Percentiles rank a stretch among this genome's conserved stretches.
Conservation (phyloP, 2,888 invertebrate species). For the Drepana falcataria region DNA sequence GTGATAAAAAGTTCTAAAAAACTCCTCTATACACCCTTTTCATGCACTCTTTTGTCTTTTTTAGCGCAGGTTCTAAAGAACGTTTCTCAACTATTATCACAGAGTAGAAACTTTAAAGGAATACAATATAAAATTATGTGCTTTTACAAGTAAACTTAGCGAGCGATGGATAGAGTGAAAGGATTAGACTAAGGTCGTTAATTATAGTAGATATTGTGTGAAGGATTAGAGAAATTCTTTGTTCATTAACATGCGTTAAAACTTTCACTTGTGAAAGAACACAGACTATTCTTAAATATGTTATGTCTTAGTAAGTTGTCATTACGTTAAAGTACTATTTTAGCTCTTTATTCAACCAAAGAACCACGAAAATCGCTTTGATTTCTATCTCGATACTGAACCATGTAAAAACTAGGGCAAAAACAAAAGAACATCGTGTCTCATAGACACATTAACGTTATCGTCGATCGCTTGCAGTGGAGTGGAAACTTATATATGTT, state of each 20-base stretch:
- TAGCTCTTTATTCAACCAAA: no score
- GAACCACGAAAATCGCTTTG: background rate
- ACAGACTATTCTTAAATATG: no score
- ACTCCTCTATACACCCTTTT: conserved; percentile 23
- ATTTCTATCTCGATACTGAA: background rate
- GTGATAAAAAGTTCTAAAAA: conserved; percentile 50
- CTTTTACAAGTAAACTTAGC: conserved; percentile 42
- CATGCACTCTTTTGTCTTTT: conserved; percentile 46
- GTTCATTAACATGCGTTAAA: background rate
- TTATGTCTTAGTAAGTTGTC: no score
- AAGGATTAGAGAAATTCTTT: conserved; percentile 2
- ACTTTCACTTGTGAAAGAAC: no score
- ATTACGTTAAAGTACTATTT: no score
- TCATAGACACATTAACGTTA: conserved; percentile 48
- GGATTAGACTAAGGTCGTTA: conserved; percentile 30
- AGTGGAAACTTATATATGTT: conserved; percentile 15
- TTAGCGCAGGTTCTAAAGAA: conserved; percentile 36
- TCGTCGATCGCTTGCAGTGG: conserved; percentile 33
- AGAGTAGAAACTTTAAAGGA: conserved; percentile 5
- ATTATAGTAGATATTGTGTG: conserved; percentile 14
- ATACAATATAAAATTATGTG: no score
- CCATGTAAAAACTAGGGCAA: conserved; percentile 15
- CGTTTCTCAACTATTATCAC: conserved; percentile 1
- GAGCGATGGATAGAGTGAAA: conserved; percentile 43
- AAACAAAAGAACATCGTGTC: conserved; percentile 25